These are phyloP conservation scores for Tragelaphus eurycerus DNA, from an alignment of 2,797 vertebrate species.

Conservation along the genomic window DNA sequence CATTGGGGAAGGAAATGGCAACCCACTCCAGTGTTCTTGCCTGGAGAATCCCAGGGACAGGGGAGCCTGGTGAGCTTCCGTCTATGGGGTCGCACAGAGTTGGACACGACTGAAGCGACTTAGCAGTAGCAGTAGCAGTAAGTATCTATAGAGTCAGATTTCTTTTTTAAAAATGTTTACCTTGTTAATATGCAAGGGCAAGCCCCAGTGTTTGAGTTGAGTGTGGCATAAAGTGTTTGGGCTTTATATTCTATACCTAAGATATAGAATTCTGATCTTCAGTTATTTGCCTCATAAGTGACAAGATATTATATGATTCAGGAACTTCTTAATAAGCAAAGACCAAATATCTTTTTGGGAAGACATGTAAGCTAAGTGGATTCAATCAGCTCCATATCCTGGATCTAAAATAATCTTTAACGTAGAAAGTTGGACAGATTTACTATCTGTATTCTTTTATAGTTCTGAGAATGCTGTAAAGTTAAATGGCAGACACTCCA, in stretches of 20 bases:
- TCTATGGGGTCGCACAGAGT: too few species aligned
- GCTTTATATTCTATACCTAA: neutral
- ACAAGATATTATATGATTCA: neutral
- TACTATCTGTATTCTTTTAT: neutral
- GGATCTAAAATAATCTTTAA: neutral
- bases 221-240: neutral
- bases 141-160: neutral
- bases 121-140: too few species aligned
- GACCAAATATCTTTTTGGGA: neutral
- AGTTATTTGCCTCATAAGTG: neutral
- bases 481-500: neutral
- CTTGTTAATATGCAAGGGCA: neutral
- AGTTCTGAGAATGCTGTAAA: neutral
- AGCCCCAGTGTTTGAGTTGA: neutral
- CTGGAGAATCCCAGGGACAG: too few species aligned
- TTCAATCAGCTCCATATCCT: neutral
- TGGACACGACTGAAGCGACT: too few species aligned
- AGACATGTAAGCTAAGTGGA: neutral
- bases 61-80: too few species aligned
- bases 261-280: neutral
- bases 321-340: neutral
- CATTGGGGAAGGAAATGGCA: too few species aligned
- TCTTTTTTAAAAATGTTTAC: neutral
- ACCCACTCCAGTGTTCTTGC: too few species aligned
- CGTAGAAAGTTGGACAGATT: neutral